phyloP scores from a whole-genome alignment of 2,113 vertebrate species.

The Seriola aureovittata region DNA sequence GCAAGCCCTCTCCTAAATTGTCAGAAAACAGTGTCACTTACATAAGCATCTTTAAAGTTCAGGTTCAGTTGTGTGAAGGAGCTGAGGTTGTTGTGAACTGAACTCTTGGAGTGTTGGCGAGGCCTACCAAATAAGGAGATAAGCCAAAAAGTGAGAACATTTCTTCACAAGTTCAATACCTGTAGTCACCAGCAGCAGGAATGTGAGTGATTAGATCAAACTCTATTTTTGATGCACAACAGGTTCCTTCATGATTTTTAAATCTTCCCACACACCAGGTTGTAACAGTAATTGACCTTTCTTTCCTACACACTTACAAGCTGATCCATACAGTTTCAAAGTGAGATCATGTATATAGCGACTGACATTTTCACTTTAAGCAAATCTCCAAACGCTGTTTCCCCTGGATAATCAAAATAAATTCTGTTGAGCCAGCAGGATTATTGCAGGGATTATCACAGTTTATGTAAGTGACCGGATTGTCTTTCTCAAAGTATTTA shows the following conservation, averaged over 20 bases:
- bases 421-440: neutral
- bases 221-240: neutral
- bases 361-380: neutral
- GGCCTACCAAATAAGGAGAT: no score
- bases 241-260: neutral
- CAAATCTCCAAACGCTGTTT: neutral
- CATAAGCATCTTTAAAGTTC: neutral
- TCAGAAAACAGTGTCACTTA: neutral
- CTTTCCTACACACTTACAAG: neutral
- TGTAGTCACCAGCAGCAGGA: neutral
- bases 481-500: neutral
- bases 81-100: no score
- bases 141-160: no score
- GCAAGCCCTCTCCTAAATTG: neutral
- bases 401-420: no score
- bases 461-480: neutral
- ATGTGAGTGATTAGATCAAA: neutral
- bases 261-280: neutral
- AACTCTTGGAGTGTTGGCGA: no score
- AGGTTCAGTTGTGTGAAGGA: no score
- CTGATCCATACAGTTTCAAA: neutral
- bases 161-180: neutral
- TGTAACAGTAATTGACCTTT: neutral
- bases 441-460: neutral
- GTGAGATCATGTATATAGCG: neutral